Evolutionary conservation across 2,797 vertebrate genomes (phyloP).

Genomic region (Simalia tracyae): DNA sequence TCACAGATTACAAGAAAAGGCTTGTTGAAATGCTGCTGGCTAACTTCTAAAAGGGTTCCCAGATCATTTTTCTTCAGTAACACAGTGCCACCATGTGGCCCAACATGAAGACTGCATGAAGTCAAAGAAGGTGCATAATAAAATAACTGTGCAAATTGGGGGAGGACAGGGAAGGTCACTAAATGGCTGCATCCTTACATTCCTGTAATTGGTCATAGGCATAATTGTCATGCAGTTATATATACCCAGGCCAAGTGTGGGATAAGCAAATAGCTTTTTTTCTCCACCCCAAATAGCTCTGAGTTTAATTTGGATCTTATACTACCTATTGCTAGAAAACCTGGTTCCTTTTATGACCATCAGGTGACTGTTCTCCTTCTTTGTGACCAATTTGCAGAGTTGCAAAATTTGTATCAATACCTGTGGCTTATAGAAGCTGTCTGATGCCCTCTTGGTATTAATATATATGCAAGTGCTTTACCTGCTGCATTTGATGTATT

Average conservation of each 20-base stretch:
- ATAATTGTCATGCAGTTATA: background rate
- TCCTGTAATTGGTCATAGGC: background rate
- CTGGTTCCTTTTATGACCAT: no score
- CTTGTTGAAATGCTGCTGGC: background rate
- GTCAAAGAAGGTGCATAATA: background rate
- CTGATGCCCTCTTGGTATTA: no score
- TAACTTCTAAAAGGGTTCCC: background rate
- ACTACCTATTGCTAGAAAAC: background rate
- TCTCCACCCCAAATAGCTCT: background rate
- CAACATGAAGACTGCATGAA: background rate
- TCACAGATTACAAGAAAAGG: background rate
- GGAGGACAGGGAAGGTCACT: background rate
- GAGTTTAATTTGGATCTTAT: background rate
- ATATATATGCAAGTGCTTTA: no score
- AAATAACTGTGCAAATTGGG: background rate
- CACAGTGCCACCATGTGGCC: constrained; percentile 59
- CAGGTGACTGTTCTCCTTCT: no score
- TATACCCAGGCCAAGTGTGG: background rate
- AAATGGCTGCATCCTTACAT: background rate
- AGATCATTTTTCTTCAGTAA: background rate
- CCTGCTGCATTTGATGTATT: no score
- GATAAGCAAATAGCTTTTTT: background rate
- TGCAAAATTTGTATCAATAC: no score
- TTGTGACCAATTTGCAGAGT: no score
- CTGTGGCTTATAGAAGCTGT: no score